phyloP scores from a whole-genome alignment of 2,113 vertebrate species.

The Rhabdornis inornatus region DNA sequence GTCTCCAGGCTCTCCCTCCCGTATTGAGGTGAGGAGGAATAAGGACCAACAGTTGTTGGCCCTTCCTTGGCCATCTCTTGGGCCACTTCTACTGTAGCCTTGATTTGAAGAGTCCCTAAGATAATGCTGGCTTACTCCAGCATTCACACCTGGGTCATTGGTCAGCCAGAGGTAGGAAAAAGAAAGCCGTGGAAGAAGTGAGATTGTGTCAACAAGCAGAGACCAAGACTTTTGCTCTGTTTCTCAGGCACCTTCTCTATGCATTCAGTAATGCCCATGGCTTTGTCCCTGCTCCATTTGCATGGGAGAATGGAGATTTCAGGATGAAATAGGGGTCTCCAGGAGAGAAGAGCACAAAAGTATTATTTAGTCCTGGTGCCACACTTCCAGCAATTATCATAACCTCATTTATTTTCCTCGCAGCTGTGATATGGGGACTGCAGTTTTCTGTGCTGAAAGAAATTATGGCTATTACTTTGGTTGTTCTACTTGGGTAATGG shows the following conservation, averaged over 20 bases:
- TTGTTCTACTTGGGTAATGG: neutral
- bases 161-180: neutral
- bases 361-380: neutral
- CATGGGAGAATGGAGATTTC: neutral
- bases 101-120: neutral
- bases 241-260: neutral
- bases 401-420: neutral
- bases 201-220: neutral
- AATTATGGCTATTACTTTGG: neutral
- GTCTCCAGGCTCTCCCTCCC: neutral
- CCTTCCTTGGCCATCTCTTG: neutral
- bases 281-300: neutral
- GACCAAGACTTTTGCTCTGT: neutral
- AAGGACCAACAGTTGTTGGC: neutral
- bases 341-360: neutral
- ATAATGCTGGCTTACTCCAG: neutral
- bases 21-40: neutral
- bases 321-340: neutral
- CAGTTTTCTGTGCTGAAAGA: neutral
- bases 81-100: neutral
- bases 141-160: neutral
- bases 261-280: neutral
- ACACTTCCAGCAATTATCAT: neutral
- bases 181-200: neutral
- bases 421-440: neutral